Conservation (phyloP, 2,888 invertebrate species). For the Amiota minor region DNA sequence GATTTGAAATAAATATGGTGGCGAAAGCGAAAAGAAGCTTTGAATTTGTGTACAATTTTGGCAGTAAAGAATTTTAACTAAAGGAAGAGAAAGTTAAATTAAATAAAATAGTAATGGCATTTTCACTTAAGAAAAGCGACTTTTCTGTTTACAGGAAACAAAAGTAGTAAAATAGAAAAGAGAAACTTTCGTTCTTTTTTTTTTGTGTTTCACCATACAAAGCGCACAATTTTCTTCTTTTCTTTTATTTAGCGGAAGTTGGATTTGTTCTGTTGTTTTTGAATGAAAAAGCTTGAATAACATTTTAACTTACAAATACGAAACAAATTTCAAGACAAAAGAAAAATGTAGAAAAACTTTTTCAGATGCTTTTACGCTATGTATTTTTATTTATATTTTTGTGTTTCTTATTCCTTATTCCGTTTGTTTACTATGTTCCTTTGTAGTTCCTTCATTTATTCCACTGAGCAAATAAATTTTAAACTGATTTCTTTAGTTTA, state of each 20-base stretch:
- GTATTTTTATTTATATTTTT: neutral
- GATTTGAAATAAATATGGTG: neutral
- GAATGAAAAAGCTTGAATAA: neutral
- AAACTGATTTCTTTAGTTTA: constrained; percentile 55
- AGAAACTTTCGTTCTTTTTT: no score
- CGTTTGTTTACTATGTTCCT: no score
- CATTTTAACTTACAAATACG: constrained; percentile 39
- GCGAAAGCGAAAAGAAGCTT: neutral
- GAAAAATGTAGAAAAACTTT: constrained; percentile 29
- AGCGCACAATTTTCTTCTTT: no score
- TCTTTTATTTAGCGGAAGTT: no score
- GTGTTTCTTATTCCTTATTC: no score
- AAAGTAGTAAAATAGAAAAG: neutral
- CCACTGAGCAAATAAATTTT: constrained; percentile 56
- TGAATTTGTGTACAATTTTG: neutral
- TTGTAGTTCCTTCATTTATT: no score
- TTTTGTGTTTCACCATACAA: no score
- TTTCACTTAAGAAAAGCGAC: constrained; percentile 39
- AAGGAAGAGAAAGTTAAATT: no score
- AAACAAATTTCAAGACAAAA: constrained; percentile 67
- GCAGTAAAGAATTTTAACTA: no score
- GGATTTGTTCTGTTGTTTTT: no score
- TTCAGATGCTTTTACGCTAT: constrained; percentile 28
- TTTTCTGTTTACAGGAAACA: constrained; percentile 48
- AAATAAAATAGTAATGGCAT: no score